These are phyloP conservation scores for Caenorhabditis macrosperma DNA, from an alignment of 2,888 invertebrate species.

Conservation along the genomic window DNA sequence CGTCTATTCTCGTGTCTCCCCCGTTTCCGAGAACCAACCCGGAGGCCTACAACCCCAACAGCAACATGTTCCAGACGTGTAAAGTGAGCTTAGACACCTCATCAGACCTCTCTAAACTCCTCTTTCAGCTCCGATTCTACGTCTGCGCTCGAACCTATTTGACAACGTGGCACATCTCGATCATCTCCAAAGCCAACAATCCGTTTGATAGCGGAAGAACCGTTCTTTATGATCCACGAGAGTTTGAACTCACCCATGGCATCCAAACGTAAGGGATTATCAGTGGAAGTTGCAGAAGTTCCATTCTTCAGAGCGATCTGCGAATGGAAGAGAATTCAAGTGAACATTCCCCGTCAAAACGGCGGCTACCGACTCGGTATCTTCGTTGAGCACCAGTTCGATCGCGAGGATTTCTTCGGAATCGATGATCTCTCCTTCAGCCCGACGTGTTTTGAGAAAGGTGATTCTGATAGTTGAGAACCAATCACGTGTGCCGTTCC, in stretches of 20 bases:
- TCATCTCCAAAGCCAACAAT: constrained; percentile 25
- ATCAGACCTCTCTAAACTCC: neutral
- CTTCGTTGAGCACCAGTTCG: constrained; percentile 27
- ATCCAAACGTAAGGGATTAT: neutral
- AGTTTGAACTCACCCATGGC: neutral
- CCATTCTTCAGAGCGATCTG: constrained; percentile 29
- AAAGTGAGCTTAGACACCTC: constrained; percentile 34
- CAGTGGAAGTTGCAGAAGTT: too few relatives aligned
- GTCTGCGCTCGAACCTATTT: constrained; percentile 11
- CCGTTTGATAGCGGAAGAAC: constrained; percentile 48
- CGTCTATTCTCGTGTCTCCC: constrained; percentile 40
- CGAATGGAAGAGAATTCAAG: constrained; percentile 27
- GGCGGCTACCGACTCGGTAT: constrained; percentile 37
- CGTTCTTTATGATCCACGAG: constrained; percentile 10
- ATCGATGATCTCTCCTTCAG: constrained; percentile 54
- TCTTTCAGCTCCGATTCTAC: constrained; percentile 43
- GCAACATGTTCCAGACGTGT: constrained; percentile 30
- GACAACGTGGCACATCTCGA: constrained; percentile 45
- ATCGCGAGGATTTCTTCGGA: constrained; percentile 22
- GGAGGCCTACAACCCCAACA: constrained; percentile 28
- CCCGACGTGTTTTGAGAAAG: constrained; percentile 48
- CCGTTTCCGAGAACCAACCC: constrained; percentile 57
- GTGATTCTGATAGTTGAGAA: neutral
- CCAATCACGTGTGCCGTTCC: neutral
- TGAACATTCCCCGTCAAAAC: constrained; percentile 45